phyloP scores from a whole-genome alignment of 2,888 invertebrate species.

The Catocala sponsa region DNA sequence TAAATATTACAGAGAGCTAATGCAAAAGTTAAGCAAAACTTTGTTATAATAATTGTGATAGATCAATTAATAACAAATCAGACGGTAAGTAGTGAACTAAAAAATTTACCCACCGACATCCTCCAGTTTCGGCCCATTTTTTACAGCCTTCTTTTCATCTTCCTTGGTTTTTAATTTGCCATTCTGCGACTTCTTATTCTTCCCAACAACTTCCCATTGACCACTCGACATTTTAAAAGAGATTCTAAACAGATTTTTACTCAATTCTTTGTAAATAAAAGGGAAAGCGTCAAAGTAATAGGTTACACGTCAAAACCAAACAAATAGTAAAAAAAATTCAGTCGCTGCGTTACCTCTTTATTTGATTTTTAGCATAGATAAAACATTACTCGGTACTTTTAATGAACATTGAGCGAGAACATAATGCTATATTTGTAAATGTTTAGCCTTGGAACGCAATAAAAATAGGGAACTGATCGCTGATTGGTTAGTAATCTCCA shows the following conservation, averaged over 20 bases:
- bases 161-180: constrained; percentile 85
- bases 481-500: constrained; percentile 80
- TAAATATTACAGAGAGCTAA: no score
- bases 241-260: constrained; percentile 52
- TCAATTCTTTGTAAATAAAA: constrained; percentile 77
- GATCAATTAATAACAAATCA: not conserved
- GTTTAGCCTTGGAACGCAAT: constrained; percentile 21
- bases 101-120: constrained; percentile 90
- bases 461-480: constrained; percentile 48
- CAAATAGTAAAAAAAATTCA: constrained; percentile 62
- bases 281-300: constrained; percentile 67
- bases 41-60: constrained; percentile 5
- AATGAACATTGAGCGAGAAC: not conserved
- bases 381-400: not conserved
- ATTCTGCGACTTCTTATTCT: constrained; percentile 89
- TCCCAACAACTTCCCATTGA: constrained; percentile 92
- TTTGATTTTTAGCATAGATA: constrained; percentile 9
- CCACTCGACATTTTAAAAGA: constrained; percentile 80
- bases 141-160: constrained; percentile 89
- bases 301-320: constrained; percentile 84
- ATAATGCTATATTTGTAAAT: constrained; percentile 26
- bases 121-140: constrained; percentile 91
- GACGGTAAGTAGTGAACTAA: constrained; percentile 28
- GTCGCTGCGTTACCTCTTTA: not conserved
- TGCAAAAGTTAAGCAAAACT: not conserved